phyloP scores from a whole-genome alignment of 2,888 invertebrate genomes.

The Mechanitis mazaeus region DNA sequence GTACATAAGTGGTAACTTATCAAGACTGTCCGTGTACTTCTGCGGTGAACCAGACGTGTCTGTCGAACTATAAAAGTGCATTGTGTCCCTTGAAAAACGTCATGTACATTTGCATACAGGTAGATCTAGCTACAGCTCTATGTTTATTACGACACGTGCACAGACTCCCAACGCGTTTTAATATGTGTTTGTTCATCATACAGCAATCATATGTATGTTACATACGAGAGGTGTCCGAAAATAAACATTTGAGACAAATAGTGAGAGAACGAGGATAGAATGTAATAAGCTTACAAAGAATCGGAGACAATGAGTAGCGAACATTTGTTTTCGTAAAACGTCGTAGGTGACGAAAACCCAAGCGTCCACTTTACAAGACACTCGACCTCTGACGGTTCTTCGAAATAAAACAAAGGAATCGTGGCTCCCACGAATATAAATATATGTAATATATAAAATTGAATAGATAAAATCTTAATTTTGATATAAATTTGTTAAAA shows the following conservation, averaged over 20 bases:
- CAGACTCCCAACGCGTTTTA: slow-evolving; percentile 30
- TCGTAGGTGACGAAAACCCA: slow-evolving; percentile 34
- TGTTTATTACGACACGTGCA: slow-evolving; percentile 34
- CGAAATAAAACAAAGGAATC: slow-evolving; percentile 56
- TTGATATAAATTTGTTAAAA: too few relatives aligned
- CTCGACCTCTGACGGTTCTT: slow-evolving; percentile 49
- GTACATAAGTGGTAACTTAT: slow-evolving; percentile 4
- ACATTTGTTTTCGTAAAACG: slow-evolving; percentile 33
- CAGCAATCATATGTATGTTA: slow-evolving; percentile 20
- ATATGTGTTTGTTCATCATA: slow-evolving; percentile 29
- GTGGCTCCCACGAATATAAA: slow-evolving; percentile 22
- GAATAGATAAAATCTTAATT: slow-evolving; percentile 25
- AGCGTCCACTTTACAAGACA: slow-evolving; percentile 42
- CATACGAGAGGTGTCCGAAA: slow-evolving; percentile 18
- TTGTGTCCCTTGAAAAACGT: slow-evolving; percentile 63
- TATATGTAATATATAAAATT: slow-evolving; percentile 8
- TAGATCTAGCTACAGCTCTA: slow-evolving; percentile 28
- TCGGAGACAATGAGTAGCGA: slow-evolving; percentile 35
- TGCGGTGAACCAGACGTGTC: slow-evolving; percentile 51
- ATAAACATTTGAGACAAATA: slow-evolving; percentile 29
- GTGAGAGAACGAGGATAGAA: slow-evolving; percentile 27
- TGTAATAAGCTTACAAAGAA: slow-evolving; percentile 33
- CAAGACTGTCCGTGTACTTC: slow-evolving; percentile 37
- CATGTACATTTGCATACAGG: slow-evolving; percentile 36
- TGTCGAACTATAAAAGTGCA: slow-evolving; percentile 68